Conservation (phyloP, 2,113 vertebrate genomes). For the Lutjanus erythropterus region DNA sequence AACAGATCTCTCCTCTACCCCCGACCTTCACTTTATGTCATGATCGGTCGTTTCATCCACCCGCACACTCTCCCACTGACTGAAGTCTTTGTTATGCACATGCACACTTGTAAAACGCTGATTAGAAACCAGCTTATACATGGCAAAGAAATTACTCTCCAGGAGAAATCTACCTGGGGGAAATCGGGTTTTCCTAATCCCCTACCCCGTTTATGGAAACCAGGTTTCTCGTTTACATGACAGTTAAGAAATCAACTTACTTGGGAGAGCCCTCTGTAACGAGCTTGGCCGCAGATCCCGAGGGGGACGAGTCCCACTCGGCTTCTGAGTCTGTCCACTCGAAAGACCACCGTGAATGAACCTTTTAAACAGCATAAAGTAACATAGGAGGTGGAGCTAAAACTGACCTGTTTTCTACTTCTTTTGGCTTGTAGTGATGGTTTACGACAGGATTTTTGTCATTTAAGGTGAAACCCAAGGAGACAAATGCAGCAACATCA, state of each 20-base stretch:
- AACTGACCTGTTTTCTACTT: too few relatives aligned
- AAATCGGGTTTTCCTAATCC: constrained; percentile 41
- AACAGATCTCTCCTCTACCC: not conserved
- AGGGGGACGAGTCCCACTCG: too few relatives aligned
- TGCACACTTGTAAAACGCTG: constrained; percentile 10
- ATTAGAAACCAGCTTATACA: not conserved
- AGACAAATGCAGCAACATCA: not conserved
- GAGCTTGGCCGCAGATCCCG: too few relatives aligned
- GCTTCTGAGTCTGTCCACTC: too few relatives aligned
- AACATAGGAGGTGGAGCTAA: too few relatives aligned
- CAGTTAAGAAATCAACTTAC: not conserved
- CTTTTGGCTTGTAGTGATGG: too few relatives aligned
- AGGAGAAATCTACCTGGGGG: constrained; percentile 29
- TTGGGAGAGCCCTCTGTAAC: not conserved
- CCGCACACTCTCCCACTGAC: not conserved
- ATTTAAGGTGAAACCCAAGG: not conserved
- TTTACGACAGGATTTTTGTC: too few relatives aligned
- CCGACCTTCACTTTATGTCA: not conserved
- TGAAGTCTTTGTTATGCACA: constrained; percentile 15
- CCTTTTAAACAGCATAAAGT: too few relatives aligned
- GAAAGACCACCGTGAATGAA: too few relatives aligned
- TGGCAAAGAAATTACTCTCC: constrained; percentile 15
- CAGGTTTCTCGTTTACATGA: not conserved
- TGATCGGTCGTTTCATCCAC: not conserved
- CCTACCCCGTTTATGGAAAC: not conserved